Conservation (phyloP, 2,888 invertebrate genomes). For the Fragum whitleyi region DNA sequence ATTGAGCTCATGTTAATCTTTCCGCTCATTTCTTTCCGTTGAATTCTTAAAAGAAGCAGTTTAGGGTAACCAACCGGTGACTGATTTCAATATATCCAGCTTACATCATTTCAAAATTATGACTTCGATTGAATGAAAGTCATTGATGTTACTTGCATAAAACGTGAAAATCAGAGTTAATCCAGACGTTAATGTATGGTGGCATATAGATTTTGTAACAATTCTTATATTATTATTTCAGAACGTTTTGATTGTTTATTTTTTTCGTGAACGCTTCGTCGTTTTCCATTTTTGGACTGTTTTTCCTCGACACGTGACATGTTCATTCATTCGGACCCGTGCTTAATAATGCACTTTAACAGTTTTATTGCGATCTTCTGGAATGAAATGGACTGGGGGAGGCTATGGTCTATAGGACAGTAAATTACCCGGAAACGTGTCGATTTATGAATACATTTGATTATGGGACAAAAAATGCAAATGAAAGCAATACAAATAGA, state of each 20-base stretch:
- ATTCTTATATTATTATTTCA: no score
- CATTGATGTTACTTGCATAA: no score
- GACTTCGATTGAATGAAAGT: no score
- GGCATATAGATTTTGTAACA: no score
- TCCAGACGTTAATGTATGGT: no score
- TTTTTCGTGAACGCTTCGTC: no score
- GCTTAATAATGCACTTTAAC: constrained; percentile 16
- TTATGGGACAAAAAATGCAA: neutral
- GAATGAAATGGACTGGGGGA: neutral
- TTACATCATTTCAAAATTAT: constrained; percentile 6
- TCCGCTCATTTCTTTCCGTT: constrained; percentile 24
- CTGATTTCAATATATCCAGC: constrained; percentile 6
- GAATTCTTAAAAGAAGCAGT: constrained; percentile 2
- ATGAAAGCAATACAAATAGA: neutral
- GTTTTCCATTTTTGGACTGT: no score
- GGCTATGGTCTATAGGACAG: constrained; percentile 12
- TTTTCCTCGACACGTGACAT: neutral
- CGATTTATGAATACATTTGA: neutral
- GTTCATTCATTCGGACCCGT: constrained; percentile 1
- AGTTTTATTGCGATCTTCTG: constrained; percentile 7
- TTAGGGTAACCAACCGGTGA: constrained; percentile 19
- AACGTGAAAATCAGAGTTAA: no score
- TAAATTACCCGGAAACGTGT: constrained; percentile 13
- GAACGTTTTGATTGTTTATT: no score
- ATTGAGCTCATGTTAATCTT: constrained; percentile 36